A percentile compares a stretch with the other conserved stretches of the same genome.
Conservation (phyloP, 64 coral and sea anemone species). For the Stichodactyla helianthus region DNA sequence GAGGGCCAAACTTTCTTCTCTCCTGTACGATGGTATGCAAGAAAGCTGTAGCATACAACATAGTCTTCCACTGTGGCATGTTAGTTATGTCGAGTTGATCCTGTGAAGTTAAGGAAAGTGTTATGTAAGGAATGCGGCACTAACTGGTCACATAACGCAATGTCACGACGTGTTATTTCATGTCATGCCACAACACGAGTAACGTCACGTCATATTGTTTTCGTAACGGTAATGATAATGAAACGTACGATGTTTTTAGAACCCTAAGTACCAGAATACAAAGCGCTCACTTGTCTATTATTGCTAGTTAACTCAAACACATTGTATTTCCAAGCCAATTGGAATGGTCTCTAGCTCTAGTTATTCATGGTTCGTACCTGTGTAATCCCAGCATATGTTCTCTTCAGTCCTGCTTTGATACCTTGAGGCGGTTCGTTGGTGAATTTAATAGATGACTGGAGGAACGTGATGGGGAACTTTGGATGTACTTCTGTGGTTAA, state of each 20-base stretch:
- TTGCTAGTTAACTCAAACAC: too few relatives aligned
- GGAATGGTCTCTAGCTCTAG: too few relatives aligned
- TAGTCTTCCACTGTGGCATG: conserved; percentile 95
- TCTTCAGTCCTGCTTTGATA: conserved; percentile 92
- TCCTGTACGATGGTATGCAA: conserved; percentile 94
- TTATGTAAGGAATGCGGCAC: neutral
- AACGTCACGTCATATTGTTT: too few relatives aligned
- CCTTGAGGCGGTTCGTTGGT: conserved; percentile 98
- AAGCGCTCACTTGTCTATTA: too few relatives aligned
- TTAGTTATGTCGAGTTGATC: conserved; percentile 90
- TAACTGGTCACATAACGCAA: too few relatives aligned
- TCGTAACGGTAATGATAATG: too few relatives aligned
- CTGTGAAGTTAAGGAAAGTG: neutral
- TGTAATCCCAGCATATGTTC: conserved; percentile 95
- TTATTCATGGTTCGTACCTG: conserved; percentile 47
- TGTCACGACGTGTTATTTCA: too few relatives aligned
- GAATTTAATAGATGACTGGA: conserved; percentile 96
- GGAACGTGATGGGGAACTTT: conserved; percentile 93
- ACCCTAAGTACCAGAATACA: too few relatives aligned
- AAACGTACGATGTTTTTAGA: too few relatives aligned
- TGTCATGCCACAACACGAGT: too few relatives aligned
- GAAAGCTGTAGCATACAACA: conserved; percentile 91
- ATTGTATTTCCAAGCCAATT: too few relatives aligned
- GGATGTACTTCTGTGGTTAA: conserved; percentile 95
- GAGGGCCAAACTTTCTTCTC: conserved; percentile 90